Conservation (phyloP, 1,140 invertebrate genomes). For the Drosophila parvula region DNA sequence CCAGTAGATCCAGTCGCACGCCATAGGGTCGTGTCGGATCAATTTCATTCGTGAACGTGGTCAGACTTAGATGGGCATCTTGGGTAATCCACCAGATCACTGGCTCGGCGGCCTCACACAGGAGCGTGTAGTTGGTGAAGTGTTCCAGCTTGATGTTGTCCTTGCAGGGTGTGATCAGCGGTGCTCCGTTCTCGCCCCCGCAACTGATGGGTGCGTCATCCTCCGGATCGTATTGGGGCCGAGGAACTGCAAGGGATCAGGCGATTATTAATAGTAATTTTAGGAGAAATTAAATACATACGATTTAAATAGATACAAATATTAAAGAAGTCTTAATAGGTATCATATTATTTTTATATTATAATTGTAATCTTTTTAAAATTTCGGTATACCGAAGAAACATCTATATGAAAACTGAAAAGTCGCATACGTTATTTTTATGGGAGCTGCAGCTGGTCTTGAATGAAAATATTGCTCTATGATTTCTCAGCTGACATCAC, state of each 20-base stretch:
- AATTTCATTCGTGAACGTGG: conserved; percentile 12
- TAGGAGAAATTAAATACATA: not conserved
- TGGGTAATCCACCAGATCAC: conserved; percentile 84
- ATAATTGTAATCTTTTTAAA: not conserved
- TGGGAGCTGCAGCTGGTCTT: not conserved
- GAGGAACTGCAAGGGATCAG: conserved; percentile 40
- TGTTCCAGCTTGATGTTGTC: conserved; percentile 84
- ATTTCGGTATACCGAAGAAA: no score
- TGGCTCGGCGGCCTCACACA: conserved; percentile 84
- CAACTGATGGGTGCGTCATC: conserved; percentile 38
- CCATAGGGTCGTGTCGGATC: conserved; percentile 83
- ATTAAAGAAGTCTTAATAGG: not conserved
- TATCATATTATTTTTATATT: no score
- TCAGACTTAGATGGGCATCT: not conserved
- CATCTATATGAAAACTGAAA: no score
- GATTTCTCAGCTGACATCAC: conserved; percentile 7
- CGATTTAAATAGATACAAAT: not conserved
- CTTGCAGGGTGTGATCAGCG: conserved; percentile 84
- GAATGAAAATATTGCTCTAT: conserved; percentile 7
- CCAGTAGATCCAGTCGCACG: conserved; percentile 81
- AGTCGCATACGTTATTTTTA: no score
- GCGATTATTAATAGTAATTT: not conserved
- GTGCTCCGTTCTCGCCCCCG: conserved; percentile 68
- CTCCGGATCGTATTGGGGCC: conserved; percentile 16
- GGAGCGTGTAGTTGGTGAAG: conserved; percentile 84